Percentiles rank a stretch among this genome's conserved stretches.
Conservation (phyloP, 2,797 vertebrate genomes). For the Tenualosa ilisha region DNA sequence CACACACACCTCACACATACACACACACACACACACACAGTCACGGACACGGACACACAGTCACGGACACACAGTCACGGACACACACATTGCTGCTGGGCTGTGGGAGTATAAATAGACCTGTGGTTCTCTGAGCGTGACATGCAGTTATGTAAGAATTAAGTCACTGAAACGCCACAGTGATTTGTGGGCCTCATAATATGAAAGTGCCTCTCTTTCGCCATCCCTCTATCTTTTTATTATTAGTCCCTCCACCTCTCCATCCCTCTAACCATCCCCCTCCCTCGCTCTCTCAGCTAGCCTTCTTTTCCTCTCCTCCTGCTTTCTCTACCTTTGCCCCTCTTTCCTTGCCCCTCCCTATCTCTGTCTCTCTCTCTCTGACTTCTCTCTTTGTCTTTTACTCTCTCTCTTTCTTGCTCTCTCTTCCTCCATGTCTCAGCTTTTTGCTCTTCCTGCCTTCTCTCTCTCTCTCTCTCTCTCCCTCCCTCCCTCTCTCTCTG, state of each 20-base stretch:
- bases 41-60: not conserved
- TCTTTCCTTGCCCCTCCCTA: not conserved
- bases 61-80: not conserved
- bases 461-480: no score
- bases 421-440: no score
- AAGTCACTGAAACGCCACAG: not conserved
- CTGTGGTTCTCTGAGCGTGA: not conserved
- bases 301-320: not conserved
- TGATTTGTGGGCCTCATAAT: constrained; percentile 1
- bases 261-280: not conserved
- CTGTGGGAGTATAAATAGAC: constrained; percentile 21
- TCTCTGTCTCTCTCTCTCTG: not conserved
- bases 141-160: constrained; percentile 8
- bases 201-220: not conserved
- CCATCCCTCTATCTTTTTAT: not conserved
- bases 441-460: no score
- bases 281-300: not conserved
- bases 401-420: not conserved
- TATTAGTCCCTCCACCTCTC: not conserved
- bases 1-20: not conserved
- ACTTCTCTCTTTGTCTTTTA: not conserved
- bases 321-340: not conserved
- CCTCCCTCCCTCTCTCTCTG: not conserved
- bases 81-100: constrained; percentile 48
- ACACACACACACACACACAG: not conserved